Evolutionary conservation across 2,113 vertebrate genomes (phyloP).

Genomic region (Pelusios castaneus): DNA sequence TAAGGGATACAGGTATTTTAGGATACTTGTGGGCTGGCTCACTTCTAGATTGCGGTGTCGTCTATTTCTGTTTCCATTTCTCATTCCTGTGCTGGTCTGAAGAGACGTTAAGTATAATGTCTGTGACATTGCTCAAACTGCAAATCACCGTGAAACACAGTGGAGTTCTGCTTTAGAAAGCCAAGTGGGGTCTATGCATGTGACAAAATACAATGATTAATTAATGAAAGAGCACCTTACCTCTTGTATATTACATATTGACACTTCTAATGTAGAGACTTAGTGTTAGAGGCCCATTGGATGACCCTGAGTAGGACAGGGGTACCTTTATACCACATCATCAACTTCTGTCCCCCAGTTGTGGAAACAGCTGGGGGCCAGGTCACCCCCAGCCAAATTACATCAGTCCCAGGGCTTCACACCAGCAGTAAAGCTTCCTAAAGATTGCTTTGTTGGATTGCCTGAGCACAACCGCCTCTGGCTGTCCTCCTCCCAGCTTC

Average conservation of each 20-base stretch:
- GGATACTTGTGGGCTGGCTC: background rate
- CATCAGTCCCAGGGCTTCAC: background rate
- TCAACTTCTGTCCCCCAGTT: background rate
- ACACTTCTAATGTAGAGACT: background rate
- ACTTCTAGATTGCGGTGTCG: background rate
- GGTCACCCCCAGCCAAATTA: background rate
- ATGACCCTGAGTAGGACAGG: background rate
- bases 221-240: background rate
- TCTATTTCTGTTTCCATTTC: conserved; percentile 57
- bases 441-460: background rate
- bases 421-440: background rate
- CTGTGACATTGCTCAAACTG: background rate
- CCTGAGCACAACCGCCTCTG: background rate
- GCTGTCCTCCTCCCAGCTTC: background rate
- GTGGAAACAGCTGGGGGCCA: background rate
- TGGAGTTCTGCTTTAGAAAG: background rate
- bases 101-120: background rate
- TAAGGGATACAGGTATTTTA: conserved; percentile 43
- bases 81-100: conserved; percentile 3
- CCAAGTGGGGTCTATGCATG: background rate
- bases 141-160: conserved; percentile 20
- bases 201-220: background rate
- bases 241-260: background rate
- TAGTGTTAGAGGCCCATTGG: background rate
- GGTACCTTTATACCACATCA: background rate